phyloP scores from a whole-genome alignment of 2,797 vertebrate species.

The Poeciliopsis gracilis region DNA sequence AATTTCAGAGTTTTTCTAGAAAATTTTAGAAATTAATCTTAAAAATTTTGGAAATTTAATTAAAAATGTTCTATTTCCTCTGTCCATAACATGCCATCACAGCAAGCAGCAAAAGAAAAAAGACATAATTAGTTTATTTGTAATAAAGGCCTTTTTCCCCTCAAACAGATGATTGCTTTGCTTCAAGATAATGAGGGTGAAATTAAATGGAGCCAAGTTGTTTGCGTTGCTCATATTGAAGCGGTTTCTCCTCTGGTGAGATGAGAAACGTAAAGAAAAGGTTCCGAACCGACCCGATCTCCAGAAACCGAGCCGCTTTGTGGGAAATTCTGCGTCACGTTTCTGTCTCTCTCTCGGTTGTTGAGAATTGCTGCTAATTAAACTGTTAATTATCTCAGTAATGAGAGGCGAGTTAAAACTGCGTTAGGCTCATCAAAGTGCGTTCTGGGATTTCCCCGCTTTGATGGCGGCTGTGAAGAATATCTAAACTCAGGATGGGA shows the following conservation, averaged over 20 bases:
- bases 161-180: conserved; percentile 68
- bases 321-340: conserved; percentile 29
- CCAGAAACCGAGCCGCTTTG: conserved; percentile 19
- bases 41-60: too few relatives aligned
- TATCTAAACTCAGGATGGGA: conserved; percentile 49
- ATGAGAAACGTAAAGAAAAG: conserved; percentile 38
- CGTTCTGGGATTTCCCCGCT: conserved; percentile 72
- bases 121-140: conserved; percentile 75
- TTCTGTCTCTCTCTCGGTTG: conserved; percentile 53
- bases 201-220: conserved; percentile 72
- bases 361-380: conserved; percentile 48
- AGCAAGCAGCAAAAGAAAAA: conserved; percentile 16
- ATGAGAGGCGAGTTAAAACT: conserved; percentile 51
- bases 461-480: conserved; percentile 75
- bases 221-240: conserved; percentile 72
- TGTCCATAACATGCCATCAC: too few relatives aligned
- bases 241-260: conserved; percentile 43
- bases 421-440: conserved; percentile 76
- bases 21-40: too few relatives aligned
- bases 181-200: conserved; percentile 76
- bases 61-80: too few relatives aligned
- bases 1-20: too few relatives aligned
- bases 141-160: conserved; percentile 50
- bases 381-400: conserved; percentile 12
- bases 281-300: conserved; percentile 34